Conservation (phyloP, 2,797 vertebrate genomes). For the Acanthurus lineatus region DNA sequence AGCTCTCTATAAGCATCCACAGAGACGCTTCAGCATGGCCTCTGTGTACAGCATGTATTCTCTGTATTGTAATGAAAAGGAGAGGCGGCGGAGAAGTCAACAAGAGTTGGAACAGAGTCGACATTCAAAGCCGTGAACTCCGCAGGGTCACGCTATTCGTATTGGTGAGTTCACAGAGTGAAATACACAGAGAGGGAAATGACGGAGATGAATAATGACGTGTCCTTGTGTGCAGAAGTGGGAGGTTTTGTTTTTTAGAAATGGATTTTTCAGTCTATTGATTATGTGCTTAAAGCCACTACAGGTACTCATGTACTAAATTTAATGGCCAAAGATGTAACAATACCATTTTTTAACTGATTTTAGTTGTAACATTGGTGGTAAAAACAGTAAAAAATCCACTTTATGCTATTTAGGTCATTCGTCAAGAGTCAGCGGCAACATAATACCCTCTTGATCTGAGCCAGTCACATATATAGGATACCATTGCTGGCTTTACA, state of each 20-base stretch:
- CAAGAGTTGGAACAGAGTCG: constrained; percentile 37
- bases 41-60: constrained; percentile 36
- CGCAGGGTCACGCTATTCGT: constrained; percentile 31
- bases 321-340: neutral
- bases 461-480: constrained; percentile 15
- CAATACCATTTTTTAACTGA: neutral
- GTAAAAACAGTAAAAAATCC: constrained; percentile 7
- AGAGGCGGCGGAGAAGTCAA: constrained; percentile 39
- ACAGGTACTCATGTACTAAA: neutral
- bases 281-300: constrained; percentile 24
- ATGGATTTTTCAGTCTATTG: constrained; percentile 7
- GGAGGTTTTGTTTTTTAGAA: neutral
- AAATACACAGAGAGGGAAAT: neutral
- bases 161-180: constrained; percentile 7
- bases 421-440: constrained; percentile 4
- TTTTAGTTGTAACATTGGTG: constrained; percentile 13
- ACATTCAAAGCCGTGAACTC: constrained; percentile 41
- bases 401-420: constrained; percentile 32
- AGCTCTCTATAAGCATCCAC: constrained; percentile 35
- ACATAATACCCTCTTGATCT: constrained; percentile 21
- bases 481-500: neutral
- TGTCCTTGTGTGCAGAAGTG: constrained; percentile 2
- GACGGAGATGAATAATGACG: neutral
- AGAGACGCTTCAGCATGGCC: constrained; percentile 34
- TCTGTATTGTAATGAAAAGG: constrained; percentile 48